Evolutionary conservation across 2,888 invertebrate genomes (phyloP).

Genomic region (Sinohyriopsis cumingii): DNA sequence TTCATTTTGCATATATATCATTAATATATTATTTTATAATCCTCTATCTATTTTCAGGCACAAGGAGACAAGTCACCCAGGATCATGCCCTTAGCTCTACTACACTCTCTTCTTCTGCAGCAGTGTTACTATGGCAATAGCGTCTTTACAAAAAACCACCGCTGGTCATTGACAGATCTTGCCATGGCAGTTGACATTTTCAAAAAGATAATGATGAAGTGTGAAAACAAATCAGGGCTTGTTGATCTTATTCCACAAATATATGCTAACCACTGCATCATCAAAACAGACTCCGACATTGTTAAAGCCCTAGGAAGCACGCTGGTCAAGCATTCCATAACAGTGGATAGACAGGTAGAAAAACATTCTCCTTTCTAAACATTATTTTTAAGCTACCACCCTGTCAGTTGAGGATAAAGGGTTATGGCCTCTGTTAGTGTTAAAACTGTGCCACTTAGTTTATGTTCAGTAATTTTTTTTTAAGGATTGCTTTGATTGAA

Average conservation of each 20-base stretch:
- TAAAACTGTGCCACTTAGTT: neutral
- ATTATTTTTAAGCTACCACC: neutral
- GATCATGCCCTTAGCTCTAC: conserved; percentile 60
- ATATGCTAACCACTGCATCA: conserved; percentile 58
- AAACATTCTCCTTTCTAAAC: neutral
- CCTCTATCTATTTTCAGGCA: conserved; percentile 12
- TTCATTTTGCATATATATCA: too few relatives aligned
- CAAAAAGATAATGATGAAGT: conserved; percentile 44
- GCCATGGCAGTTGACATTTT: conserved; percentile 55
- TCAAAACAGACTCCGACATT: conserved; percentile 30
- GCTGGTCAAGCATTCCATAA: conserved; percentile 33
- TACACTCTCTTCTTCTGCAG: conserved; percentile 61
- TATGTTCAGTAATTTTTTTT: neutral
- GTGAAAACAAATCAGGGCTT: conserved; percentile 30
- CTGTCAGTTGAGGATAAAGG: neutral
- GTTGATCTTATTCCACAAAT: conserved; percentile 46
- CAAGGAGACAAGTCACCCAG: conserved; percentile 27
- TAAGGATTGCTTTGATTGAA: neutral
- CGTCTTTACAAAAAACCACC: conserved; percentile 49
- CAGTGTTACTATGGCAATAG: conserved; percentile 59
- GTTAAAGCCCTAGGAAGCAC: conserved; percentile 40
- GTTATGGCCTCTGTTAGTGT: neutral
- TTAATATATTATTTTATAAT: too few relatives aligned
- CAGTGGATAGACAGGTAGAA: conserved; percentile 22
- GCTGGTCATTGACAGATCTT: conserved; percentile 64